Evolutionary conservation across 2,888 invertebrate genomes (phyloP).

Genomic region (Geotrupes spiniger): DNA sequence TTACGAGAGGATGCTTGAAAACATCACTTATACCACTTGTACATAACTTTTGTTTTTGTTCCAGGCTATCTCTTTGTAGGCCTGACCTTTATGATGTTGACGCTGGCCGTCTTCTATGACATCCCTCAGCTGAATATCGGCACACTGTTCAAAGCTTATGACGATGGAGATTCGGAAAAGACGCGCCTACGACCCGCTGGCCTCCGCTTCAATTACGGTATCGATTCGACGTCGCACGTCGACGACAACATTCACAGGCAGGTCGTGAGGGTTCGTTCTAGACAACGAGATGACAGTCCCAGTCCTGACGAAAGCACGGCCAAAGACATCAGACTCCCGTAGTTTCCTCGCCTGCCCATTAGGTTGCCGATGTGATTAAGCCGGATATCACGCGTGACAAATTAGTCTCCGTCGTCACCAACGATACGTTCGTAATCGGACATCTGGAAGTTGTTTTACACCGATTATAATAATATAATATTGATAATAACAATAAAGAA

Average conservation of each 20-base stretch:
- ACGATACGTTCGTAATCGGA: no score
- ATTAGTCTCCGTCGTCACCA: no score
- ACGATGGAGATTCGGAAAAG: slow-evolving; percentile 56
- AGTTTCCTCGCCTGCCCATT: background rate
- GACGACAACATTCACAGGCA: slow-evolving; percentile 56
- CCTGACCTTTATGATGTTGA: slow-evolving; percentile 79
- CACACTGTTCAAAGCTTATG: slow-evolving; percentile 64
- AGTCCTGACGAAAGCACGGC: slow-evolving; percentile 67
- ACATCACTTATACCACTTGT: no score
- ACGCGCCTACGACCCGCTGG: slow-evolving; percentile 61
- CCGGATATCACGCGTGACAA: no score
- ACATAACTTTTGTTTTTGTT: no score
- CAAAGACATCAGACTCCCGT: slow-evolving; percentile 26
- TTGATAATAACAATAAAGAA: no score
- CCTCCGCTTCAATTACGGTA: slow-evolving; percentile 50
- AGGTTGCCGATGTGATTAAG: no score
- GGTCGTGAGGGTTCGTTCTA: slow-evolving; percentile 62
- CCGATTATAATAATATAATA: no score
- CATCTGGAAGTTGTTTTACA: no score
- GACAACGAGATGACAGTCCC: slow-evolving; percentile 65
- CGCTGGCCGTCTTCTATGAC: slow-evolving; percentile 81
- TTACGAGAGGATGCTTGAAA: no score
- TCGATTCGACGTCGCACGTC: slow-evolving; percentile 46
- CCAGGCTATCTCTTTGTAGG: slow-evolving; percentile 80
- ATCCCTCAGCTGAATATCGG: slow-evolving; percentile 86